Evolutionary conservation across 2,888 invertebrate species (phyloP), one percentile per base, ranked within the genome.

Genomic region (Athrips mouffetella): DNA sequence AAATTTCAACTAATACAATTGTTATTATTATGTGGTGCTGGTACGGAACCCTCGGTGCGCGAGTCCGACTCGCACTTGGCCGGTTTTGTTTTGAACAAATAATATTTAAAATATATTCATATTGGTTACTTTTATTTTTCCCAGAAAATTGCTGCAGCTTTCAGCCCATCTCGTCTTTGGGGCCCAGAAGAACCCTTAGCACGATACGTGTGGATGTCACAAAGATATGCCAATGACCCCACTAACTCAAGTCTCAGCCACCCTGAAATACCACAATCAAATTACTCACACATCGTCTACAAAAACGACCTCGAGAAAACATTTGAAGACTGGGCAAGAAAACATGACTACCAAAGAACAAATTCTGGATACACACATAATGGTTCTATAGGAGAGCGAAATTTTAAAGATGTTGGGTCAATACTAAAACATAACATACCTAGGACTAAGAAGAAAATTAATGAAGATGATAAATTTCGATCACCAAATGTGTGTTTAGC

Each of bases 161-260:
- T 88, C 59, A 74, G 73, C n/a, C 76, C 86, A 4, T 86, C 87
- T 0, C 71, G 84, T 13, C 67, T 84, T 10, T 88, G 88, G 88
- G 88, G 88, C 8, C 88, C 88, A 16, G 86, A 87, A 58, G 88
- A 88, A 56, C 88, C 87, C 1, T 73, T 85, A 70, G 76, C 82
- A 0, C 65, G 88, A 59, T 88, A 87, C 60, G 70, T 85, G 5
- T 87, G 88, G 88, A 88, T 88, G 87, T 83, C 86, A 11, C 82
- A 83, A 63, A 67, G 83, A 55, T 80, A 74, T 48, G 57, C 72
- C 37, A 76, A 75, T 59, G 84, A 82, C 58, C 67, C 67, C 5
- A 55, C 70, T 1, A 80, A 73, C 62, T 70, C 74, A 6, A 73
- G 70, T 55, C 75, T 77, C 23, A 61, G 16, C 21, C 47, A 33